Conservation (phyloP, 2,797 vertebrate genomes). For the Pantherophis vulpinus region DNA sequence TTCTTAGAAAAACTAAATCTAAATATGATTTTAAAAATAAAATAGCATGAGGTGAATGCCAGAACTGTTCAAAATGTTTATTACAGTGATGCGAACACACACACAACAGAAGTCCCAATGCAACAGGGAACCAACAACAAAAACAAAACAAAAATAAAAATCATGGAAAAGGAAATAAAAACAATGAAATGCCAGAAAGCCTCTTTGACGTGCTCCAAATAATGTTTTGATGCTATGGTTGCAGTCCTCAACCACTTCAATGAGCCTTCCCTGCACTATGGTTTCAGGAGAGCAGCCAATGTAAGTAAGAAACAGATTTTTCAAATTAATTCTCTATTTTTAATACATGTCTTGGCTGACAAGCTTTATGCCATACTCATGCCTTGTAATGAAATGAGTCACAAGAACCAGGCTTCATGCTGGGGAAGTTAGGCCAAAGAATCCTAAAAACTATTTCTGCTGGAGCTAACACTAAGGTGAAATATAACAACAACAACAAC, state of each 20-base stretch:
- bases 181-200: conserved; percentile 34
- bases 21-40: background rate
- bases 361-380: conserved; percentile 43
- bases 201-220: conserved; percentile 43
- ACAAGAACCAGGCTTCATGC: conserved; percentile 44
- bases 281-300: conserved; percentile 33
- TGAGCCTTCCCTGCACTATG: conserved; percentile 13
- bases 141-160: conserved; percentile 26
- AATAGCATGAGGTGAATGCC: background rate
- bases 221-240: conserved; percentile 55
- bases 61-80: conserved; percentile 1
- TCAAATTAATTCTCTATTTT: conserved; percentile 55
- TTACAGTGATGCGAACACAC: background rate
- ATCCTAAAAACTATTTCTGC: conserved; percentile 52
- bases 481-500: background rate
- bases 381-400: conserved; percentile 42
- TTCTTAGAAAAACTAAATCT: background rate
- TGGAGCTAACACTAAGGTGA: conserved; percentile 47
- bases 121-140: background rate
- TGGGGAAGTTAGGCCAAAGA: conserved; percentile 29
- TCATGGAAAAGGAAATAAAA: conserved; percentile 32
- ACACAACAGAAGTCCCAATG: background rate
- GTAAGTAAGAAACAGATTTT: conserved; percentile 58
- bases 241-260: conserved; percentile 38
- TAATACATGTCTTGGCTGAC: conserved; percentile 49